These are phyloP conservation scores for Parascotia fuliginaria DNA, from an alignment of 2,888 invertebrate species.

Conservation along the genomic window DNA sequence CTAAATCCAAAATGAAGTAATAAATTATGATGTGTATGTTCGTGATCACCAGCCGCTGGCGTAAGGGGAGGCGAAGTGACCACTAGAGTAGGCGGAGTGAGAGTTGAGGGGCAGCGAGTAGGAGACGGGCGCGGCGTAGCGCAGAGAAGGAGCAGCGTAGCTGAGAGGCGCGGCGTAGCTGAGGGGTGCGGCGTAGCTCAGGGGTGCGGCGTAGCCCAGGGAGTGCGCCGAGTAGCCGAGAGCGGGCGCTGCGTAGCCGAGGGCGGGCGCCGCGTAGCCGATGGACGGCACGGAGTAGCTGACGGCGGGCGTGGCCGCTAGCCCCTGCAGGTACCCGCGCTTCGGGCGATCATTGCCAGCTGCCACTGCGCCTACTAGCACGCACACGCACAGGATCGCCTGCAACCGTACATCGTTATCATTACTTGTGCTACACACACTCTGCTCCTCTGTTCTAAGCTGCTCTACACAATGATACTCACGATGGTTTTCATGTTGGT, in stretches of 20 bases:
- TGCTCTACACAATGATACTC: not conserved
- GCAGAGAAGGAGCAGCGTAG: constrained; percentile 1
- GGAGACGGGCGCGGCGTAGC: not conserved
- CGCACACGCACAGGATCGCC: constrained; percentile 5
- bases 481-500: constrained; percentile 2
- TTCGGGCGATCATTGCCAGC: constrained; percentile 3
- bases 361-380: constrained; percentile 5
- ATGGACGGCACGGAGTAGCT: constrained; percentile 3
- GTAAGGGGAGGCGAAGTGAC: not conserved
- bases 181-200: not conserved
- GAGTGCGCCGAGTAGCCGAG: constrained; percentile 19
- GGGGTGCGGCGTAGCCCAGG: constrained; percentile 15
- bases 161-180: constrained; percentile 11
- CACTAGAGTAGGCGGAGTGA: not conserved
- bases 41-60: constrained; percentile 6
- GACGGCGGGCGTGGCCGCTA: not conserved
- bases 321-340: constrained; percentile 10
- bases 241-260: constrained; percentile 9
- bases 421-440: not conserved
- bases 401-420: not conserved
- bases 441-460: not conserved
- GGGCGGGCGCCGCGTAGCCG: constrained; percentile 15
- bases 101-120: not conserved
- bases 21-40: too few species aligned
- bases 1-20: too few species aligned